phyloP scores from a whole-genome alignment of 1,140 invertebrate genomes.

The Euwallacea fornicatus region DNA sequence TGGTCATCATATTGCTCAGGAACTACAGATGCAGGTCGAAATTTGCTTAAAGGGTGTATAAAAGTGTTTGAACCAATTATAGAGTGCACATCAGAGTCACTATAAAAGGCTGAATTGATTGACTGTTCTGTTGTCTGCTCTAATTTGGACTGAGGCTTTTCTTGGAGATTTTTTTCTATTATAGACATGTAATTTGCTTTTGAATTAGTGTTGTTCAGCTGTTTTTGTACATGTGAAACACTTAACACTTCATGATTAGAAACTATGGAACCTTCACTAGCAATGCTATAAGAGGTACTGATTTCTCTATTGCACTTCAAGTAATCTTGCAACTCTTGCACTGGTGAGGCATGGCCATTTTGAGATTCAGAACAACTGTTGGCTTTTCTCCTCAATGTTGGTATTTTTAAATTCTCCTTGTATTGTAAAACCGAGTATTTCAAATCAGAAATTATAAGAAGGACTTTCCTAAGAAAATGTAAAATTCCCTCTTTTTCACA shows the following conservation, averaged over 20 bases:
- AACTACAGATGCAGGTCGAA: conserved; percentile 1
- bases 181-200: conserved; percentile 5
- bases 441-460: conserved; percentile 5
- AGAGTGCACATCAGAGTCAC: conserved; percentile 9
- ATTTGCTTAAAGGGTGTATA: conserved; percentile 11
- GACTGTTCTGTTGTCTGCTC: not conserved
- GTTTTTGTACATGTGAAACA: conserved; percentile 13
- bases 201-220: conserved; percentile 7
- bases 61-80: conserved; percentile 5
- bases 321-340: conserved; percentile 8
- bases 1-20: conserved; percentile 13
- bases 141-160: too few relatives aligned
- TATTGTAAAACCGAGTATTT: conserved; percentile 9
- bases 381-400: not conserved
- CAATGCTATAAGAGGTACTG: not conserved
- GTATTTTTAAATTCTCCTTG: not conserved
- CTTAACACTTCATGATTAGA: conserved; percentile 11
- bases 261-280: conserved; percentile 6
- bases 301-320: not conserved
- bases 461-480: not conserved
- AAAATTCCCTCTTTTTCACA: conserved; percentile 14
- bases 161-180: too few relatives aligned
- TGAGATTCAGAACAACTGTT: not conserved
- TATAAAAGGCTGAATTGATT: not conserved
- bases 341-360: not conserved